These are phyloP conservation scores for Phalacrocorax brasilianus DNA, from an alignment of 2,113 vertebrate genomes.

Conservation along the genomic window DNA sequence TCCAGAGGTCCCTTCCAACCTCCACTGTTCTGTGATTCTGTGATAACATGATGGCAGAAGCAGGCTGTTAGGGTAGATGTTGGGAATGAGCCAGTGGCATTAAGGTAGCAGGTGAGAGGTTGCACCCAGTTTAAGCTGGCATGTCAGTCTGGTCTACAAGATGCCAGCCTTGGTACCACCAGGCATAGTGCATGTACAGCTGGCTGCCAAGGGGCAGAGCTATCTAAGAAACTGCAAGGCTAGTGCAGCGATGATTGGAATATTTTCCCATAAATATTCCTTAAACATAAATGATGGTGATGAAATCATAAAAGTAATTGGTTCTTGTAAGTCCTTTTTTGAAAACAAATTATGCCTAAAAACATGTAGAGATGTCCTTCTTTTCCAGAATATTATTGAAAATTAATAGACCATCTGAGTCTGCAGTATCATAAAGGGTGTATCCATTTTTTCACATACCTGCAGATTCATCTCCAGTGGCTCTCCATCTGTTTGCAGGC, in stretches of 20 bases:
- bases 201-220: background rate
- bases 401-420: slow-evolving; percentile 49
- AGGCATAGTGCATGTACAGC: background rate
- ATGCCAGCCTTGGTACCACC: background rate
- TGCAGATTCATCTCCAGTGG: slow-evolving; percentile 59
- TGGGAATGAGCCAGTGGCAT: background rate
- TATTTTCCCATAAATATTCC: background rate
- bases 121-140: background rate
- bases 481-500: slow-evolving; percentile 61
- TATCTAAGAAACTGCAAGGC: background rate
- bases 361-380: background rate
- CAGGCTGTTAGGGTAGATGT: background rate
- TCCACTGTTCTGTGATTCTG: background rate
- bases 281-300: background rate
- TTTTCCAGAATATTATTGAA: slow-evolving; percentile 32
- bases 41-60: background rate
- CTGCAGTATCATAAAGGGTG: background rate
- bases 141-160: background rate
- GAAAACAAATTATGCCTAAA: slow-evolving; percentile 22
- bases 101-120: background rate
- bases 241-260: background rate
- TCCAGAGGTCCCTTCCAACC: too few species aligned
- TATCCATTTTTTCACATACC: slow-evolving; percentile 28
- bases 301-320: slow-evolving; percentile 6
- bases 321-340: background rate